Base-by-base conservation (phyloP, 2,888 invertebrate species). In the Lutraria lutraria region DNA sequence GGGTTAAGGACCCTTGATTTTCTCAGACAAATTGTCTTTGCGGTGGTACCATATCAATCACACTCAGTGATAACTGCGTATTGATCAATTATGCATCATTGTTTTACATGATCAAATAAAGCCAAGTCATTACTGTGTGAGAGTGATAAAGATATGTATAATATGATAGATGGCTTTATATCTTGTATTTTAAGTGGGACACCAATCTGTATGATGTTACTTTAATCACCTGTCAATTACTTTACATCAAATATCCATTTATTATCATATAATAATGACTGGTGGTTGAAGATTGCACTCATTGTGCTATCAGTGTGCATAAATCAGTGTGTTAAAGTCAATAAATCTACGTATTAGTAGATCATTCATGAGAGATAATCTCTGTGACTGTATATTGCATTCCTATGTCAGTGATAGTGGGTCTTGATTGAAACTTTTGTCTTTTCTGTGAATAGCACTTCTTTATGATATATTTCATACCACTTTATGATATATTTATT, bases 241-340 rank as follows among this genome's bases (percentile, higher is more conserved):
- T n/a, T 80, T 80, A 52, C 80, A 53, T 80, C 43, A 80, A 31
- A 34, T 80, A n/a, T n/a, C 52, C 43, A 43, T 80, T 80, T 52
- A 34, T 31, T 80, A 80, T 21, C 21, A 3, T 21, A 29, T 10
- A n/a, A 80, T 25, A 68, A 10, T 6, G n/a, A n/a, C 25, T n/a
- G 25, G 25, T 68, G 63, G 63, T 68, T n/a, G 63, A 25, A 68
- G n/a, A 6, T n/a, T 68, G 63, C 63, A 68, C 63, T 68, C 25
- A 68, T 6, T 25, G 63, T 25, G 25, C 8, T 43, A 0, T 68
- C 25, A 25, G 12, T 68, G n/a, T 25, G 63, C 25, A 68, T 25
- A 68, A 68, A 63, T 63, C 25, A 25, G n/a, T 63, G n/a, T 63
- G 19, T 10, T 63, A 63, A 60, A n/a, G 25, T 25, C 25, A 68